Evolutionary conservation across 2,888 invertebrate species (phyloP).

Genomic region (Chymomyza amoena): DNA sequence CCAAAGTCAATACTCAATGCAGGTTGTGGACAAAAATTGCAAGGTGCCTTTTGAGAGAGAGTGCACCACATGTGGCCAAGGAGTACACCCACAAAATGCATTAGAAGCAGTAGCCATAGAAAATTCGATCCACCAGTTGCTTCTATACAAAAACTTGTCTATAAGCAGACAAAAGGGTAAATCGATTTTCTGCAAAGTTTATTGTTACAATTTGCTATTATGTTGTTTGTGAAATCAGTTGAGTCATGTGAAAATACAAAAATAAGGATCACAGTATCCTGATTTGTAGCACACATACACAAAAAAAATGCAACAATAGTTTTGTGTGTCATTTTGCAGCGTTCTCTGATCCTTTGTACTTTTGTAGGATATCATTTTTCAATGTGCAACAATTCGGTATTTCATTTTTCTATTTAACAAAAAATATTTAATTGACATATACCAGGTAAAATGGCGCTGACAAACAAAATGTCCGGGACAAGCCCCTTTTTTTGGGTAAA

Average conservation of each 20-base stretch:
- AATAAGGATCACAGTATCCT: neutral
- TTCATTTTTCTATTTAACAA: constrained; percentile 12
- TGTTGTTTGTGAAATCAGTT: constrained; percentile 42
- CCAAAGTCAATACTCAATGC: neutral
- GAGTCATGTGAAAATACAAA: constrained; percentile 37
- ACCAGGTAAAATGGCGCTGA: constrained; percentile 19
- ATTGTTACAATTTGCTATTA: constrained; percentile 51
- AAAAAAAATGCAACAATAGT: neutral
- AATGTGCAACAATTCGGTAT: neutral
- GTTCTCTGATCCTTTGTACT: neutral
- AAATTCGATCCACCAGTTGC: constrained; percentile 1
- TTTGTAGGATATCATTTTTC: neutral
- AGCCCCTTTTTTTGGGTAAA: neutral
- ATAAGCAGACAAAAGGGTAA: constrained; percentile 20
- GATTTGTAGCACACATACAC: neutral
- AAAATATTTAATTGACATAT: constrained; percentile 43
- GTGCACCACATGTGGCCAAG: neutral
- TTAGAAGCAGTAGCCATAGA: neutral
- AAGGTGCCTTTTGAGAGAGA: neutral
- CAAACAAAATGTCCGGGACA: neutral
- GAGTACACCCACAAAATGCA: neutral
- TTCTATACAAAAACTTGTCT: no score
- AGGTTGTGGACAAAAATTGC: neutral
- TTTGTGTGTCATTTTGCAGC: constrained; percentile 1
- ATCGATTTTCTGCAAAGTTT: constrained; percentile 37